Evolutionary conservation across 2,797 vertebrate species (phyloP), one percentile per base, ranked within the genome.

Genomic region (Huso huso): DNA sequence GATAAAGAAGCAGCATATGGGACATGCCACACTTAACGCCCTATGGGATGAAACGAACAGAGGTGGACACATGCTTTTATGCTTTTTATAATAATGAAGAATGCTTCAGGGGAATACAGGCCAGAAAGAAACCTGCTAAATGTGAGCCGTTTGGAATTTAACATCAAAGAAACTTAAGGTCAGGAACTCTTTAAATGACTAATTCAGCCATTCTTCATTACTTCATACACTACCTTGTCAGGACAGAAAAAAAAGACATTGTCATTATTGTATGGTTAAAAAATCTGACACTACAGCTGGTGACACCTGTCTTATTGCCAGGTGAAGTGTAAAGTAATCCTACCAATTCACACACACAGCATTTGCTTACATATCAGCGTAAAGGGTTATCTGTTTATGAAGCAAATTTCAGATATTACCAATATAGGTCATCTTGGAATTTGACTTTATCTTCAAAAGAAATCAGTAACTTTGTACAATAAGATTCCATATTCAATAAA

Each of bases 301-400:
- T 85, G 81, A 87, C 85, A 74, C 78, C 78, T 81, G 69, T 76
- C 81, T 74, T 74, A 65, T 63, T 75, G 62, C 74, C 78, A 77
- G 73, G 50, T 61, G 69, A 62, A 76, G n/a, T 66, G 79, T 76
- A 79, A 83, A 68, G 70, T 70, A 78, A 87, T 79, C 78, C 51
- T 1, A 72, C 52, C 57, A 11, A 74, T 71, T 70, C 73, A 77
- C 74, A 78, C 74, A 51, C 79, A 37, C 37, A 18, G 18, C 37
- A 37, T 37, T 5, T 37, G 37, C 73, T 74, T 60, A 7, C 18
- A 60, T 82, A 77, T 81, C 83, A 79, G 76, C 3, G 37, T 55
- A 10, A 6, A 55, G 53, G 53, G 53, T 10, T 10, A 55, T 55
- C 53, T n/a, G 6, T n/a, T 55, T 9, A n/a, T n/a, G n/a, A 55